These are phyloP conservation scores for Alauda arvensis DNA, from an alignment of 2,797 vertebrate genomes.

Conservation along the genomic window DNA sequence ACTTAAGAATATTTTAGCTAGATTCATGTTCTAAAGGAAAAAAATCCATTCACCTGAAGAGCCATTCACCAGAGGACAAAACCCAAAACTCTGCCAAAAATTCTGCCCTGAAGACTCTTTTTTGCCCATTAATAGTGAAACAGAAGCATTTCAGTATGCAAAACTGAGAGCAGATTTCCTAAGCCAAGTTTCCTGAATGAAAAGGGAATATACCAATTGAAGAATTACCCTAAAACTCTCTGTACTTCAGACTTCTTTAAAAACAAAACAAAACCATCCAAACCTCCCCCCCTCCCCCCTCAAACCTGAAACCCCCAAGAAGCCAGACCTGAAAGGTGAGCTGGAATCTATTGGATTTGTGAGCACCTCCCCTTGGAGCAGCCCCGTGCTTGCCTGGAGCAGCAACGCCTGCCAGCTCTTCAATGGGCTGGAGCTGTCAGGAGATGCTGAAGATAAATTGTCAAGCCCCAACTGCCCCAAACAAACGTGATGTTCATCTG, in stretches of 20 bases:
- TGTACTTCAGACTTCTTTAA: neutral
- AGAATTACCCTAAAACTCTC: neutral
- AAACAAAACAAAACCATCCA: neutral
- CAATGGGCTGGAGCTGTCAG: slow-evolving; percentile 8
- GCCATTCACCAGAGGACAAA: neutral
- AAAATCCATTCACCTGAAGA: neutral
- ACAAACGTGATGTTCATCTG: neutral
- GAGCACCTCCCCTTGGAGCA: neutral
- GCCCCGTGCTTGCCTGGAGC: neutral
- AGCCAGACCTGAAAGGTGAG: neutral
- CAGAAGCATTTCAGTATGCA: neutral
- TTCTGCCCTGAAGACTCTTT: neutral
- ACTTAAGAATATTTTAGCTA: neutral
- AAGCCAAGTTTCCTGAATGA: neutral
- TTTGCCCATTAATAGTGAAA: neutral
- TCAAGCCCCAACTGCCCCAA: neutral
- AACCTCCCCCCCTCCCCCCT: rapidly evolving
- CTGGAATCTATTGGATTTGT: neutral
- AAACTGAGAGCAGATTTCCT: neutral
- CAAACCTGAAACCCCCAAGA: neutral
- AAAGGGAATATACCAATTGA: neutral
- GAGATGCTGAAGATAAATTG: neutral
- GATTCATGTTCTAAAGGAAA: neutral
- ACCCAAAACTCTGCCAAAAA: neutral
- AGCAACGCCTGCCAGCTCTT: neutral